Base-by-base conservation (phyloP, 2,113 vertebrate species). In the Geococcyx californianus region DNA sequence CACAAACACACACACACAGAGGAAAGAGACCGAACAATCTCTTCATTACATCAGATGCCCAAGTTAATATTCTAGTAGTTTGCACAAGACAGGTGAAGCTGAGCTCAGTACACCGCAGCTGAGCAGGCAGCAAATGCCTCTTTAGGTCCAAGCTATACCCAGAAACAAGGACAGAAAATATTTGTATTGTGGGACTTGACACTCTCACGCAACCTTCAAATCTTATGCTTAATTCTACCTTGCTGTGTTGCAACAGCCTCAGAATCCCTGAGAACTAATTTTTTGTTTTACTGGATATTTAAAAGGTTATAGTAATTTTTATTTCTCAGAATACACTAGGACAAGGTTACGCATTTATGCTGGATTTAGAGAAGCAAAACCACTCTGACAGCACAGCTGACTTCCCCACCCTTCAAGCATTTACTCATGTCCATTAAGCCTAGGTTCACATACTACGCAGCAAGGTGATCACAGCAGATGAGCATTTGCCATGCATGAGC, bases 361-460 rank as follows among this genome's bases (percentile, higher is more conserved):
- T 21, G 58, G 44, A 17, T 68, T 28, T 47, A n/a, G 31, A 76
- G 14, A 45, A 31, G 16, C n/a, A 51, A 70, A 64, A 69, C 7
- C 4, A n/a, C 31, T 34, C 60, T 33, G 49, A 34, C 19, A 63
- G 29, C 34, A n/a, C 51, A 64, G n/a, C 38, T 31, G 45, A 25
- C 21, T 83, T 58, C 11, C 19, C 25, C n/a, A 38, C 8, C 15
- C 26, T 63, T 79, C 68, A n/a, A 34, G 36, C 17, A 47, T 0
- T 3, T 18, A 31, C 31, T 66, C 20, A 24, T 31, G n/a, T 26
- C 31, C 78, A n/a, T 10, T 29, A 24, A 47, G n/a, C 16, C 36
- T 24, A 7, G 11, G 56, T 6, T 13, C 12, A 28, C 0, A 8
- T 9, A 2, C n/a, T 42, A 42, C 2, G 0, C 51, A 34, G 62